Base-by-base conservation (phyloP, 2,113 vertebrate genomes). In the Upupa epops region DNA sequence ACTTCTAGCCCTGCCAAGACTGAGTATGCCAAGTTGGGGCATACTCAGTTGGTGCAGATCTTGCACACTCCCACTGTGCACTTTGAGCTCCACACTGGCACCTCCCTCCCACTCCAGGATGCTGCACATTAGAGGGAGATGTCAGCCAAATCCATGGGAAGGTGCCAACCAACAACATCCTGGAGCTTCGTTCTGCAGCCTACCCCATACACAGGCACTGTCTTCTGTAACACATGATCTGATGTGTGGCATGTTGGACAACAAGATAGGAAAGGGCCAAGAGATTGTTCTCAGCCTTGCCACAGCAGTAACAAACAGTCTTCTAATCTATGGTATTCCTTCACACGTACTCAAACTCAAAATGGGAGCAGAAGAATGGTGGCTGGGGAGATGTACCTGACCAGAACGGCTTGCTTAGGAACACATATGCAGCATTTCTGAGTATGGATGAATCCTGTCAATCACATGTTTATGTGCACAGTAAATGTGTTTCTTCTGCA, bases 151-250 rank as follows among this genome's bases (percentile, higher is more conserved):
- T 22, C 92, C 89, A 68, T 71, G 94, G 69, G 80, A 88, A 88
- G 86, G 48, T 81, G 86, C 92, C 88, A 91, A 46, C 40, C 59
- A n/a, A 54, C 81, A 86, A 70, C 76, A 79, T 90, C 86, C 72
- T 63, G 78, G 66, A 72, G 90, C 61, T 56, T 34, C 0, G 3
- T 79, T 79, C 69, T 0, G 3, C 81, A 66, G 89, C 84, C 73
- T 68, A 81, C 92, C 81, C 81, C 34, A 1, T 29, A 13, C 6
- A 1, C 34, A 19, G 55, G 64, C 45, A 5, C 46, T 54, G 80
- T 83, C 80, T 73, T 25, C 10, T 2, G 68, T 82, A 15, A 3
- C 9, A 15, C 1, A 2, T 0, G 29, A n/a, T 77, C 81, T 63
- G 72, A 63, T 55, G 72, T 1, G 3, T 20, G 68, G 72, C 92